These are phyloP conservation scores for Salvelinus sp. DNA, from an alignment of 2,113 vertebrate genomes.

Conservation along the genomic window DNA sequence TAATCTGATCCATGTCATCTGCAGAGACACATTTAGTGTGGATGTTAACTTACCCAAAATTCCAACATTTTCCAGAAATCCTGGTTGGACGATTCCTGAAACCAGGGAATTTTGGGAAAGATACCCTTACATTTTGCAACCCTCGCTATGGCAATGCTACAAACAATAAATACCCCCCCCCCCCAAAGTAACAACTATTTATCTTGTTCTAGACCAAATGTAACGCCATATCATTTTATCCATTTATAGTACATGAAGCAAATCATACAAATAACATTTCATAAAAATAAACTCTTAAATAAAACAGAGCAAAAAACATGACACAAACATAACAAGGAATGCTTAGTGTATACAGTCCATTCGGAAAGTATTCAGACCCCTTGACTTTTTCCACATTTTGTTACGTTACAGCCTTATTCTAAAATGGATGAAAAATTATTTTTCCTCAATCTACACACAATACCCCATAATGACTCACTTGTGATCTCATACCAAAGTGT, in stretches of 20 bases:
- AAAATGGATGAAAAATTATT: too few species aligned
- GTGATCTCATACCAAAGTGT: too few species aligned
- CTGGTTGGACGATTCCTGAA: too few species aligned
- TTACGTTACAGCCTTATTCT: too few species aligned
- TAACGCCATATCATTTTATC: not conserved
- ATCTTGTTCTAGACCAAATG: not conserved
- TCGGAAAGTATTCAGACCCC: too few species aligned
- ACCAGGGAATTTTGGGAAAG: too few species aligned
- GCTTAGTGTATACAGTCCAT: constrained; percentile 25
- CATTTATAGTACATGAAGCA: constrained; percentile 31
- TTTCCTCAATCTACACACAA: too few species aligned
- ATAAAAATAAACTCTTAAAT: constrained; percentile 48
- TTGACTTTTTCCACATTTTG: too few species aligned
- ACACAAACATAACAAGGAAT: constrained; percentile 32
- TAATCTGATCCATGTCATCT: not conserved
- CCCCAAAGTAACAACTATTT: not conserved
- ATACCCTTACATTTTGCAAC: too few species aligned
- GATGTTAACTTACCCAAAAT: not conserved
- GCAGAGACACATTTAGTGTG: not conserved
- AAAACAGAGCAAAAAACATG: constrained; percentile 28
- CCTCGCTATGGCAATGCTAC: not conserved
- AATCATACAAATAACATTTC: constrained; percentile 37
- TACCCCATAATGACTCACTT: too few species aligned
- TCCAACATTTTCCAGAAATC: too few species aligned
- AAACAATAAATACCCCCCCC: not conserved